Base-by-base conservation (phyloP, 2,113 vertebrate species). In the Bagarius yarrelli region DNA sequence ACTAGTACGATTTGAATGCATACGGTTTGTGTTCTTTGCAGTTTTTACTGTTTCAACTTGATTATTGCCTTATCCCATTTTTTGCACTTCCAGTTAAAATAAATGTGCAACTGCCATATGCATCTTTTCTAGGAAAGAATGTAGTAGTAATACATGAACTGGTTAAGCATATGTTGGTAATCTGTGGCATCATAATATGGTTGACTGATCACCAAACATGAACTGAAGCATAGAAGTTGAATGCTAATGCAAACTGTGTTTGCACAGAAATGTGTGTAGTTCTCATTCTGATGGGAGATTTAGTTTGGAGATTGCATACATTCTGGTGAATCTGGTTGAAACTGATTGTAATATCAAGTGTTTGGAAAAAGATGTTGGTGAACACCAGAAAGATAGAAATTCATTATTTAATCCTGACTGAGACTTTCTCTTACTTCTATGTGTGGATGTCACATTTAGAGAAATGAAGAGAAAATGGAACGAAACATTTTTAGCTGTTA, bases 361-460 rank as follows among this genome's bases (percentile, higher is more conserved):
- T 64, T 32, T 30, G 19, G 16, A 32, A 64, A 36, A 66, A 19
- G n/a, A 63, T 19, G 40, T n/a, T 21, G 23, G 36, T 71, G 44
- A 30, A 71, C 67, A 71, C n/a, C 8, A 18, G n/a, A 71, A 71
- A 71, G 44, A n/a, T 73, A 55, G 11, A 55, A 55, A 52, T 44
- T 70, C 25, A 50, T 73, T 32, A 21, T 73, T 73, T 27, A 55
- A 55, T 73, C 27, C 21, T 73, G 19, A 14, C 1, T 5, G 19
- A 32, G 1, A 55, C 47, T 15, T 71, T 15, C 2, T 0, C n/a
- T 40, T 25, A 30, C 15, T 52, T 71, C 27, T 15, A 25, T 2
- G 3, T 71, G 44, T 71, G 8, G 16, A 32, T 3, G 32, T 21
- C 50, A 55, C 30, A 55, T 55, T 55, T 12, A 21, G 18, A 0